Base-by-base conservation (phyloP, 2,797 vertebrate genomes). In the Nannoperca obscura region DNA sequence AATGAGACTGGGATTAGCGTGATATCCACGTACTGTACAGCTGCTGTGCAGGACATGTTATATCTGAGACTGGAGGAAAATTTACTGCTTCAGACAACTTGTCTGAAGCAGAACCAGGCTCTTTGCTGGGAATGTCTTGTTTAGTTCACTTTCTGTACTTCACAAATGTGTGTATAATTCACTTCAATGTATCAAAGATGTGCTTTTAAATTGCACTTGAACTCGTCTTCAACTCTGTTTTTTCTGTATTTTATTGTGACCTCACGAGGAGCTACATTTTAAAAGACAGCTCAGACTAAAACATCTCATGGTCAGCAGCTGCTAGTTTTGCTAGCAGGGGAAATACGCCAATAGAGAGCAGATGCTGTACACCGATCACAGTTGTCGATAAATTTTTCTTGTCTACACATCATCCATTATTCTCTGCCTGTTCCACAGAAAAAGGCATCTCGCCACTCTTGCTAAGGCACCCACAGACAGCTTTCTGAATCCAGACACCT, bases 401-500 rank as follows among this genome's bases (percentile, higher is more conserved):
- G 70, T 84, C 65, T 84, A 65, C 68, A 81, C 75, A 47, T 82
- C 82, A 88, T 89, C 78, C 82, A 79, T 86, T 89, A 81, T 86
- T 86, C 74, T 82, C 65, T 53, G 49, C 62, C 53, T 78, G 75
- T 74, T 85, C 24, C 53, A 58, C 55, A 58, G 70, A 68, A 72
- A 77, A 63, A 67, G 71, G 71, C 63, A 66, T 84, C 76, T 86
- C 76, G 69, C 71, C 59, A 46, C 78, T 87, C 80, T 74, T 76
- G 78, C 81, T 82, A 44, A 81, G 76, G 74, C 75, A 61, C 67
- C 71, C 73, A 75, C 81, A 86, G 82, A 86, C 83, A 86, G 87
- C 81, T 86, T 47, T 86, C 74, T 84, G 86, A 84, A 87, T 84
- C 84, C 82, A 89, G 80, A 86, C 89, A 86, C 90, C 89, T 91